These are phyloP conservation scores for Plagodis dolabraria DNA, from an alignment of 2,888 invertebrate species.

Conservation along the genomic window DNA sequence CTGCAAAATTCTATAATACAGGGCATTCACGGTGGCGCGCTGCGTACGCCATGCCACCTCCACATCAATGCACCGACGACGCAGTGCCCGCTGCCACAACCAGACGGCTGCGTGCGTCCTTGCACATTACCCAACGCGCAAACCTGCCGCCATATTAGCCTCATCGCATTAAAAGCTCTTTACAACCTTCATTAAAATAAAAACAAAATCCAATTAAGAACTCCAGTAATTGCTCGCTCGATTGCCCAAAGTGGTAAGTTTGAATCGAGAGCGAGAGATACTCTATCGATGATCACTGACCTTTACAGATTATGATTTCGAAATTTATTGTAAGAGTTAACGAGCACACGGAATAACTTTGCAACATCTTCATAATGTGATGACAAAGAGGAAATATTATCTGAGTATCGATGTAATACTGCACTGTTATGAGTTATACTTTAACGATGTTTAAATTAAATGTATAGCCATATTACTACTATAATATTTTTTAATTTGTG, in stretches of 20 bases:
- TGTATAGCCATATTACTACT: too few species aligned
- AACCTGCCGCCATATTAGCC: slow-evolving; percentile 51
- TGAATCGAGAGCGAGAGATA: slow-evolving; percentile 28
- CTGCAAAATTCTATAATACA: too few species aligned
- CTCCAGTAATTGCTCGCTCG: slow-evolving; percentile 49
- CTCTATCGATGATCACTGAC: slow-evolving; percentile 60
- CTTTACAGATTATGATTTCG: slow-evolving; percentile 64
- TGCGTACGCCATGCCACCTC: too few species aligned
- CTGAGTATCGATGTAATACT: background rate
- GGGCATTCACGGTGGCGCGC: too few species aligned
- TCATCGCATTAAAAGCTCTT: slow-evolving; percentile 72
- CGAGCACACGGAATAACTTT: slow-evolving; percentile 31
- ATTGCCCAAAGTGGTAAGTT: slow-evolving; percentile 28
- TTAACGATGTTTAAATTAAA: background rate
- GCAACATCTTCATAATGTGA: slow-evolving; percentile 27
- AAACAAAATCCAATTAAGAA: slow-evolving; percentile 70
- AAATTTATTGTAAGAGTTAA: slow-evolving; percentile 56
- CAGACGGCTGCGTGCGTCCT: slow-evolving; percentile 60
- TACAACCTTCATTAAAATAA: slow-evolving; percentile 57
- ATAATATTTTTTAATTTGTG: too few species aligned
- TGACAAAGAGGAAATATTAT: slow-evolving; percentile 17
- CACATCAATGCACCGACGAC: background rate
- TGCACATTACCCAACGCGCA: slow-evolving; percentile 73
- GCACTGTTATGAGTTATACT: background rate
- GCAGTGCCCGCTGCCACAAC: slow-evolving; percentile 9